Conservation (phyloP, 2,888 invertebrate species). For the Cephalotes varians region DNA sequence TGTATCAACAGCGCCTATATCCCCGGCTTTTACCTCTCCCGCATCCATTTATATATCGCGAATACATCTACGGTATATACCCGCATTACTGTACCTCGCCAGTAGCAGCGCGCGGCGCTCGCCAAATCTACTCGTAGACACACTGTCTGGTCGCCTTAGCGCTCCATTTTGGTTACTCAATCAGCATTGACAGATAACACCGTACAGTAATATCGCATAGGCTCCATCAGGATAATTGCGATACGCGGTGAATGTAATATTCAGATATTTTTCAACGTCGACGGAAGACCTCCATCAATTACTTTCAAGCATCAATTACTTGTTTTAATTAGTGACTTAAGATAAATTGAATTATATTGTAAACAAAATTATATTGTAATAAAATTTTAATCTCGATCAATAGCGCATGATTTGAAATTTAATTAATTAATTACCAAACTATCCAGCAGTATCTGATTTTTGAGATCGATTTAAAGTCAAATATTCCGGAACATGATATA, state of each 20-base stretch:
- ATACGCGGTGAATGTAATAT: background rate
- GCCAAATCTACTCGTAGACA: constrained; percentile 31
- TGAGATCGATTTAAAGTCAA: background rate
- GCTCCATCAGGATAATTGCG: constrained; percentile 15
- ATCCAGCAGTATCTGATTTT: background rate
- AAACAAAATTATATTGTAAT: no score
- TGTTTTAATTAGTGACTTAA: background rate
- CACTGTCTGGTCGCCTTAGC: constrained; percentile 22
- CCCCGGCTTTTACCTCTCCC: constrained; percentile 32
- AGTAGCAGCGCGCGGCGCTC: background rate
- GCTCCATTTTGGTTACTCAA: constrained; percentile 36
- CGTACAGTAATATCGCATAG: background rate
- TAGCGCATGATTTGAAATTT: background rate
- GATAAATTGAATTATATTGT: background rate
- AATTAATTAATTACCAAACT: background rate
- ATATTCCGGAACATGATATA: background rate
- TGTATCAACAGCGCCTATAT: constrained; percentile 64
- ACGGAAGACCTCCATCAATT: background rate
- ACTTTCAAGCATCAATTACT: background rate
- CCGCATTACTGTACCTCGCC: background rate
- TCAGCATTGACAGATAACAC: constrained; percentile 26
- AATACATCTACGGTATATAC: constrained; percentile 9
- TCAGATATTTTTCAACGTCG: background rate
- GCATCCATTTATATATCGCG: constrained; percentile 49
- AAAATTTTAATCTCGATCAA: background rate